Percentiles rank a stretch among this genome's conserved stretches.
phyloP scores from a whole-genome alignment of 2,113 vertebrate genomes.

The Tragelaphus strepsiceros region DNA sequence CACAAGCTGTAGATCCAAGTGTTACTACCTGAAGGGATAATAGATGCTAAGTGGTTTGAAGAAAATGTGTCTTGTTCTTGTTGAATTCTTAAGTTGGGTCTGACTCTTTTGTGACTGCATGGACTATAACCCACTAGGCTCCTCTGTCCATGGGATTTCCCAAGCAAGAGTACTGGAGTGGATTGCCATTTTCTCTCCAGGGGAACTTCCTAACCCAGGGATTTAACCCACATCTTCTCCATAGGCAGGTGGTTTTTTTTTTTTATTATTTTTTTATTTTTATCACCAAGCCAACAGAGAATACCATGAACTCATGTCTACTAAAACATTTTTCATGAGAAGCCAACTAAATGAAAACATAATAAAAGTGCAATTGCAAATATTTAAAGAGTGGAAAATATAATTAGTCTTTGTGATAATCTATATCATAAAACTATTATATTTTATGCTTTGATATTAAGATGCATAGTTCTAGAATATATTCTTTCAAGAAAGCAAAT shows the following conservation, averaged over 20 bases:
- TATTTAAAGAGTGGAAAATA: not conserved
- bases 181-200: not conserved
- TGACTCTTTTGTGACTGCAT: not conserved
- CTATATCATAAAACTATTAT: not conserved
- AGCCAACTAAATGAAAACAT: not conserved
- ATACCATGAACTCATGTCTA: not conserved
- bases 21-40: not conserved
- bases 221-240: not conserved
- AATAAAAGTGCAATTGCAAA: not conserved
- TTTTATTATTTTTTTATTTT: not conserved
- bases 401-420: not conserved
- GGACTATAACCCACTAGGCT: not conserved
- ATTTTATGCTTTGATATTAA: not conserved
- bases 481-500: not conserved
- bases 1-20: not conserved
- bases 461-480: not conserved
- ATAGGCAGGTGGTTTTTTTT: not conserved
- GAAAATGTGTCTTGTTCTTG: not conserved
- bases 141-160: not conserved
- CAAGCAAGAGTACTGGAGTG: not conserved
- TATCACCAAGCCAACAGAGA: not conserved
- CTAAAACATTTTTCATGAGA: not conserved
- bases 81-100: not conserved
- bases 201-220: not conserved
- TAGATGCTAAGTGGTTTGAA: not conserved